These are phyloP conservation scores for Dinocampus coccinellae DNA, from an alignment of 2,888 invertebrate species.

Conservation along the genomic window DNA sequence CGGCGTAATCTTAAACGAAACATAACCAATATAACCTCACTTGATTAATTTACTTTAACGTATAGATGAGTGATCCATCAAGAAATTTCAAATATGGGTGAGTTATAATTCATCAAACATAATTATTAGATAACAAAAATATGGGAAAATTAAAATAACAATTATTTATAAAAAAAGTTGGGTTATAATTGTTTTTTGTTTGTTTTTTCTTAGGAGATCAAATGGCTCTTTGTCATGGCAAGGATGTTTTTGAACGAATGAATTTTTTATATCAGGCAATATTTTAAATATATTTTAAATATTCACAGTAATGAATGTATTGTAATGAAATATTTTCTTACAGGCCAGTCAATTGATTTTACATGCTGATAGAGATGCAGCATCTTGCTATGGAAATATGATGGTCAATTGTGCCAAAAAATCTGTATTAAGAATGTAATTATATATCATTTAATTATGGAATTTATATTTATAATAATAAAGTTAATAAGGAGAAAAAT, in stretches of 20 bases:
- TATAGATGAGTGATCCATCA: no score
- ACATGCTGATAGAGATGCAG: conserved; percentile 67
- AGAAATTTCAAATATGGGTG: conserved; percentile 8
- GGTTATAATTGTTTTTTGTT: neutral
- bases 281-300: neutral
- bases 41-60: no score
- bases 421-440: conserved; percentile 75
- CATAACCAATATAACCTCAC: neutral
- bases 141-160: no score
- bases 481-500: neutral
- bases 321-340: conserved; percentile 49
- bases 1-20: neutral
- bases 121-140: no score
- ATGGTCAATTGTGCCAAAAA: conserved; percentile 74
- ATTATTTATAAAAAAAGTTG: no score
- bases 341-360: conserved; percentile 72
- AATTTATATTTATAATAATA: neutral
- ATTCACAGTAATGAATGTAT: neutral
- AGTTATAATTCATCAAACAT: neutral
- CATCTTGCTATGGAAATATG: conserved; percentile 73
- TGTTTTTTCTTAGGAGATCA: conserved; percentile 42
- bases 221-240: conserved; percentile 75
- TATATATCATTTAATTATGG: conserved; percentile 36
- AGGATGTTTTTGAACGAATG: conserved; percentile 78
- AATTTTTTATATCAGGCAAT: conserved; percentile 79